These are phyloP conservation scores for Penaeus chinensis DNA, from an alignment of 1,140 invertebrate species.

Conservation along the genomic window DNA sequence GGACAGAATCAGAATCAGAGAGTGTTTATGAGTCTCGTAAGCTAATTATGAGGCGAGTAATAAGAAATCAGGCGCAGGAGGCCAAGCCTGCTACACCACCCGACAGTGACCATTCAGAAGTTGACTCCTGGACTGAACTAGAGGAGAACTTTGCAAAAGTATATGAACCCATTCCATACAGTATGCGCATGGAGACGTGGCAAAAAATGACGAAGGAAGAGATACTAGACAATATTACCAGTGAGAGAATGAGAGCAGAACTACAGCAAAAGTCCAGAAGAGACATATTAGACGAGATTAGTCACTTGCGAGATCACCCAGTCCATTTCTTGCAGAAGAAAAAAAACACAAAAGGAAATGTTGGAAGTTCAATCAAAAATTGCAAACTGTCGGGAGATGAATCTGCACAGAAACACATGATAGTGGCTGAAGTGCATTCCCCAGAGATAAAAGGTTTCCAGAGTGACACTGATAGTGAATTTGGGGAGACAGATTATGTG, in stretches of 20 bases:
- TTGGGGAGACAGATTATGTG: constrained; percentile 63
- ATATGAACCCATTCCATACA: constrained; percentile 66
- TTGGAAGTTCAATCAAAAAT: neutral
- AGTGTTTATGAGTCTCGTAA: constrained; percentile 65
- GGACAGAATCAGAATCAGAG: constrained; percentile 54
- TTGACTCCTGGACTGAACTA: constrained; percentile 66
- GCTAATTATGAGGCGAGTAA: constrained; percentile 64
- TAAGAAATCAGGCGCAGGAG: constrained; percentile 39
- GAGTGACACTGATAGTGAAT: constrained; percentile 54
- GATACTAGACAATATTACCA: constrained; percentile 58
- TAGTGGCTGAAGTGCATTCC: constrained; percentile 58
- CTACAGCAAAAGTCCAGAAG: constrained; percentile 60
- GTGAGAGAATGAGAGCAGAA: constrained; percentile 54
- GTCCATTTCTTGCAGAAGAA: constrained; percentile 3
- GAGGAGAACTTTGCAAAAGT: constrained; percentile 66
- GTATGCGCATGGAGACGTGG: constrained; percentile 62
- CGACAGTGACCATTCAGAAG: constrained; percentile 49
- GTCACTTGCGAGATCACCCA: constrained; percentile 28
- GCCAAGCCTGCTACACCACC: neutral
- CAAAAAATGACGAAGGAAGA: constrained; percentile 63
- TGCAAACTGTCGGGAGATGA: neutral
- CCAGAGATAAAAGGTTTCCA: neutral
- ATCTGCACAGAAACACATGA: constrained; percentile 34
- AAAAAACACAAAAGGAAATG: neutral
- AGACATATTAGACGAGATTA: constrained; percentile 63